Evolutionary conservation across 2,797 vertebrate genomes (phyloP).

Genomic region (Neomorphus geoffroyi): DNA sequence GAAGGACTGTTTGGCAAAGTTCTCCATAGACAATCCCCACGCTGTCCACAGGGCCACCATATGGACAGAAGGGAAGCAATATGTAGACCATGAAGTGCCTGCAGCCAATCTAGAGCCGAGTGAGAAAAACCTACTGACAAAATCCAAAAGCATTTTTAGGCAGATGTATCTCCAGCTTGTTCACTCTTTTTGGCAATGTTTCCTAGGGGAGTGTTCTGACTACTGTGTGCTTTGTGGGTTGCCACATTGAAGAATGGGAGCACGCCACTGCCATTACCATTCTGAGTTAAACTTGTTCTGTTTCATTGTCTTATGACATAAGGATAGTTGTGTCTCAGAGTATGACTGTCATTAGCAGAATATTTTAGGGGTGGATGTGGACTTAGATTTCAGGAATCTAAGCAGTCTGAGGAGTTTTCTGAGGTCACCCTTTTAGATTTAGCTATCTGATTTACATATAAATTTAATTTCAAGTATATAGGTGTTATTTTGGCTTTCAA

Average conservation of each 20-base stretch:
- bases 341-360: not conserved
- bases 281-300: not conserved
- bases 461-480: not conserved
- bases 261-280: not conserved
- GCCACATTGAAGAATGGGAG: not conserved
- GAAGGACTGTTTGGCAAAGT: not conserved
- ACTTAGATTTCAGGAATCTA: not conserved
- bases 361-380: not conserved
- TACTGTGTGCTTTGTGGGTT: not conserved
- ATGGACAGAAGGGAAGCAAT: slow-evolving; percentile 2
- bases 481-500: not conserved
- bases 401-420: not conserved
- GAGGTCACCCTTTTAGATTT: not conserved
- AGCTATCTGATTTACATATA: not conserved
- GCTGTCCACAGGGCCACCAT: not conserved
- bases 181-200: not conserved
- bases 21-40: not conserved
- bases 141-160: not conserved
- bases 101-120: not conserved
- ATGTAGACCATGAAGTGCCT: not conserved
- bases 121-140: not conserved
- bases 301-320: not conserved
- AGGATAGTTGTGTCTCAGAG: not conserved
- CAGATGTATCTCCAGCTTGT: not conserved
- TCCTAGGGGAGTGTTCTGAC: not conserved